Evolutionary conservation across 2,797 vertebrate species (phyloP).

Genomic region (Mastacembelus armatus): DNA sequence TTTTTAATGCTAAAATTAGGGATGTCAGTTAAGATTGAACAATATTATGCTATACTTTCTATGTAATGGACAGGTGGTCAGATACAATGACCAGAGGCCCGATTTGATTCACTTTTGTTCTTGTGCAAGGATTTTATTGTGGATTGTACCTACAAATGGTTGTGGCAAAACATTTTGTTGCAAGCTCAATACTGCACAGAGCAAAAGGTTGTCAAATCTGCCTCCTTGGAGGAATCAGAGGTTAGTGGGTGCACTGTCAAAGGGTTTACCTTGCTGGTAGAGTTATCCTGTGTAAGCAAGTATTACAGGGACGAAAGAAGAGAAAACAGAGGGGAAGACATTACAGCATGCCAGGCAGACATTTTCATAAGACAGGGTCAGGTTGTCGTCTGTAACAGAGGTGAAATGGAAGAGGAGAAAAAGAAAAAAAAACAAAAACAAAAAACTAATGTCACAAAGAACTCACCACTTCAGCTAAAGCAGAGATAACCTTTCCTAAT

Average conservation of each 20-base stretch:
- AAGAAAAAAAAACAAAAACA: conserved; percentile 4
- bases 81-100: conserved; percentile 24
- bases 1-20: conserved; percentile 13
- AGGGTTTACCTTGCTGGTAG: conserved; percentile 96
- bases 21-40: conserved; percentile 13
- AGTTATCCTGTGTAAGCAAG: conserved; percentile 94
- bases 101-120: conserved; percentile 37
- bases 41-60: conserved; percentile 7
- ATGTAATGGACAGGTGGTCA: conserved; percentile 13
- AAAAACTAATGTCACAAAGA: conserved; percentile 2
- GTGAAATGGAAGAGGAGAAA: neutral
- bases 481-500: conserved; percentile 98
- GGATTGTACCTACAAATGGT: conserved; percentile 17
- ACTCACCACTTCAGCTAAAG: conserved; percentile 98
- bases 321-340: conserved; percentile 75
- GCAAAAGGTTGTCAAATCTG: conserved; percentile 55
- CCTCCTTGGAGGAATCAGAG: conserved; percentile 33
- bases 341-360: conserved; percentile 70
- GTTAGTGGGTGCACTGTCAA: conserved; percentile 60
- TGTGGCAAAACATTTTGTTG: neutral
- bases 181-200: neutral
- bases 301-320: conserved; percentile 80
- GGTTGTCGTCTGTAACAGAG: conserved; percentile 28
- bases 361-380: conserved; percentile 44
- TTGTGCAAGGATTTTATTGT: conserved; percentile 17